Evolutionary conservation across 2,888 invertebrate species (phyloP), one percentile per base, ranked within the genome.

Genomic region (Phengaris alcon): DNA sequence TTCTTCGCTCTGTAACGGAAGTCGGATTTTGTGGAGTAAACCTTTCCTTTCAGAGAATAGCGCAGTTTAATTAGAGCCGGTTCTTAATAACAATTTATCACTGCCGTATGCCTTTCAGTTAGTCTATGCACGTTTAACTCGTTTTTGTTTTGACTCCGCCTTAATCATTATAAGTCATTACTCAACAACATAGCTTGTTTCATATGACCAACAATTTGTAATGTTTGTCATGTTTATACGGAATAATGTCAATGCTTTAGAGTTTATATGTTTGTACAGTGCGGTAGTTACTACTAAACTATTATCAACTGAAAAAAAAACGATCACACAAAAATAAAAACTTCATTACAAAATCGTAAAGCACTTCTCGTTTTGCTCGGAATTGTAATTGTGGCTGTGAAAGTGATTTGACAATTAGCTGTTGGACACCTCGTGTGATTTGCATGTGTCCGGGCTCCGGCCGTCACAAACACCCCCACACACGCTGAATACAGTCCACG

Each of bases 41-140:
- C 22, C 52, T 35, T 52, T 54, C 52, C 52, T 72, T 52, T 72
- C 35, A 35, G 8, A 72, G 46, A 3, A 22, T 44, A 68, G 52
- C 72, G 22, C 52, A 72, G 72, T 54, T 54, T 52, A 72, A 72
- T 52, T 72, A 72, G n/a, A 54, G 52, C 13, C 35, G 12, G 72
- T 52, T 72, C 51, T 72, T 35, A 72, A 13, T 12, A 72, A 35
- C 52, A 8, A 72, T 72, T 72, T 52, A 72, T 72, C 72, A 72
- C 51, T 72, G 72, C 54, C 72, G 72, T 52, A 54, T 52, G 72
- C 72, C 52, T 72, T 72, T 54, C 72, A 54, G 72, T 44, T 46
- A 68, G 13, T 13, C 72, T 52, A 72, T 72, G 72, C 22, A 52
- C 72, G 72, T 48, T 69, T 69, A 6, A 69, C 72, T 72, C 52